Evolutionary conservation across 1,140 invertebrate species (phyloP).

Genomic region (Neoseiulus cucumeris): DNA sequence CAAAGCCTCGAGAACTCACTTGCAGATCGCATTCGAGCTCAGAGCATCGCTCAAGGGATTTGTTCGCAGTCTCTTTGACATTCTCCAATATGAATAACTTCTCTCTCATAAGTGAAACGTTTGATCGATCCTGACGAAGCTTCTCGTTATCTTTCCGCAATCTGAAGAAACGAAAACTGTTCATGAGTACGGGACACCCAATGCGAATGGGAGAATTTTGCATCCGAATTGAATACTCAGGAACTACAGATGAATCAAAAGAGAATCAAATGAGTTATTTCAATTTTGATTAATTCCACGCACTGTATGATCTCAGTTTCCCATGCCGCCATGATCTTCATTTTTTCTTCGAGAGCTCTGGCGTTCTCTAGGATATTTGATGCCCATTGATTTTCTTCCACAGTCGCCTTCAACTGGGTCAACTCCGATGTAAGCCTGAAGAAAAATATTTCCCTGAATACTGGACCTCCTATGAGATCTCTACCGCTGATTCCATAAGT

Average conservation of each 20-base stretch:
- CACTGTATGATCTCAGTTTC: constrained; percentile 1
- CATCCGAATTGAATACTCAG: too few relatives aligned
- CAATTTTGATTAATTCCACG: too few relatives aligned
- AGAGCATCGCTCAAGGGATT: neutral
- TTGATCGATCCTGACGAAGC: neutral
- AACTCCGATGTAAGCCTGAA: neutral
- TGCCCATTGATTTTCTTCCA: neutral
- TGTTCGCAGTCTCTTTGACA: neutral
- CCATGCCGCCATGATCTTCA: neutral
- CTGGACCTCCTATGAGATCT: too few relatives aligned
- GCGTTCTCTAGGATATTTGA: neutral
- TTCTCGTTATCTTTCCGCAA: neutral
- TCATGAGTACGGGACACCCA: too few relatives aligned
- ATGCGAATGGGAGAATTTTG: too few relatives aligned
- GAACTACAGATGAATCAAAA: too few relatives aligned
- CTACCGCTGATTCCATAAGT: too few relatives aligned
- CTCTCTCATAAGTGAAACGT: neutral
- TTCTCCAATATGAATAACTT: neutral
- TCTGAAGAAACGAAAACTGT: neutral
- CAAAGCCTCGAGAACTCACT: neutral
- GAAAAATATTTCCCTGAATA: neutral
- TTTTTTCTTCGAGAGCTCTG: neutral
- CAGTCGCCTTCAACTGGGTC: neutral
- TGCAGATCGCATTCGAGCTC: constrained; percentile 7
- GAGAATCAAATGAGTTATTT: too few relatives aligned